phyloP scores from a whole-genome alignment of 2,113 vertebrate species.

The Dromiciops gliroides region DNA sequence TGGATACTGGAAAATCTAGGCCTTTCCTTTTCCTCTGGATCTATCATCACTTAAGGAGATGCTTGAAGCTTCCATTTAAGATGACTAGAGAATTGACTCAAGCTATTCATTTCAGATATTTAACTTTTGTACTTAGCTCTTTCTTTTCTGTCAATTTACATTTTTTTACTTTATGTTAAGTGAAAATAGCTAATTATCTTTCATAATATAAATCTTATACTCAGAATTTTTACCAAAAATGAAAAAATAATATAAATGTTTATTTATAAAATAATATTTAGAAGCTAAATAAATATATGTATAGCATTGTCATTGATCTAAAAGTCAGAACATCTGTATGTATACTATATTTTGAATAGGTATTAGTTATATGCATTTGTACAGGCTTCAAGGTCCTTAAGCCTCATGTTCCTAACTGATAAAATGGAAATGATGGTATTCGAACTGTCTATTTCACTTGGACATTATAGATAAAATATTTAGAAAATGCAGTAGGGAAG shows the following conservation, averaged over 20 bases:
- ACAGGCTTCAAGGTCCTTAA: neutral
- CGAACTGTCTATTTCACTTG: neutral
- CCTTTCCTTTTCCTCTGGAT: constrained; percentile 65
- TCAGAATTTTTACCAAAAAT: neutral
- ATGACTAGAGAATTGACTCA: neutral
- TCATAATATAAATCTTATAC: neutral
- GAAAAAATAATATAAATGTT: neutral
- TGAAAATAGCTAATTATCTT: neutral
- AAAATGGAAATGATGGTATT: neutral
- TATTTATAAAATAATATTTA: too few relatives aligned
- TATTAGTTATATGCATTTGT: neutral
- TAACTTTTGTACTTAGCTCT: neutral
- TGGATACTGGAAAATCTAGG: constrained; percentile 48
- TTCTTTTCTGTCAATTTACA: constrained; percentile 1
- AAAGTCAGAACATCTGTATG: neutral
- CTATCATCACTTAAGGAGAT: constrained; percentile 50
- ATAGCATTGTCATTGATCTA: neutral
- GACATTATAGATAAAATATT: neutral
- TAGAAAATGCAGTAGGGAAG: neutral
- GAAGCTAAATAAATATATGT: neutral
- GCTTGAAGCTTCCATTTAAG: constrained; percentile 31
- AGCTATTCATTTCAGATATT: neutral
- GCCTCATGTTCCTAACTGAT: neutral
- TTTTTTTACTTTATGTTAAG: neutral
- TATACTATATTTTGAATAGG: neutral